Conservation (phyloP, 1,140 invertebrate genomes). For the Spodoptera frugiperda region DNA sequence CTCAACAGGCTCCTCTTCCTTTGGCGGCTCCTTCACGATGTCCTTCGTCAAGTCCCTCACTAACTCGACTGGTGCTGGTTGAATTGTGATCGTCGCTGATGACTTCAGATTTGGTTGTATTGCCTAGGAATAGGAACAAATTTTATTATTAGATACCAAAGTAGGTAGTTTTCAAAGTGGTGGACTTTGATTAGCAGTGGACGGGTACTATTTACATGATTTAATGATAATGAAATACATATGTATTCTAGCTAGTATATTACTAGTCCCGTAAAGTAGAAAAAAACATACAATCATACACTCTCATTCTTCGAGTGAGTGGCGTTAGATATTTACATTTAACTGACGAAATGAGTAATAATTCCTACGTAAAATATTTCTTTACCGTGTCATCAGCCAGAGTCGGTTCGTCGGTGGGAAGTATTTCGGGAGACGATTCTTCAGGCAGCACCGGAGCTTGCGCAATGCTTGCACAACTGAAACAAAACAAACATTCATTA, state of each 20-base stretch:
- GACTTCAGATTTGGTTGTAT: slow-evolving; percentile 70
- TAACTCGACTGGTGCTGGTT: slow-evolving; percentile 62
- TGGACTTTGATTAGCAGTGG: too few species aligned
- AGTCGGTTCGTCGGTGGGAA: slow-evolving; percentile 51
- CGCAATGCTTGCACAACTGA: slow-evolving; percentile 68
- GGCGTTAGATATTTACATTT: slow-evolving; percentile 1
- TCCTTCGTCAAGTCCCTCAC: slow-evolving; percentile 61
- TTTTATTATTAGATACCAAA: too few species aligned
- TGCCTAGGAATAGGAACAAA: slow-evolving; percentile 47
- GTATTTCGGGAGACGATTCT: slow-evolving; percentile 60
- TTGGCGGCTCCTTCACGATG: slow-evolving; percentile 55
- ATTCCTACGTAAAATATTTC: too few species aligned
- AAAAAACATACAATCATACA: too few species aligned
- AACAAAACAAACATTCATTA: background rate
- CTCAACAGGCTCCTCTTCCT: slow-evolving; percentile 66
- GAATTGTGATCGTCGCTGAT: slow-evolving; percentile 80
- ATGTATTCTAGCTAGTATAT: too few species aligned
- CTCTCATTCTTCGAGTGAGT: too few species aligned
- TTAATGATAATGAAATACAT: too few species aligned
- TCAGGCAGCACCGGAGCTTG: slow-evolving; percentile 65
- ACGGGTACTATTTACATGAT: too few species aligned
- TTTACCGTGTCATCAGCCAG: slow-evolving; percentile 54
- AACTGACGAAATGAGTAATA: background rate
- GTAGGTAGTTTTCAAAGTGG: background rate
- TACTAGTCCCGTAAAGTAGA: too few species aligned